Base-by-base conservation (phyloP, 2,113 vertebrate genomes). In the Phyllostomus hastatus region DNA sequence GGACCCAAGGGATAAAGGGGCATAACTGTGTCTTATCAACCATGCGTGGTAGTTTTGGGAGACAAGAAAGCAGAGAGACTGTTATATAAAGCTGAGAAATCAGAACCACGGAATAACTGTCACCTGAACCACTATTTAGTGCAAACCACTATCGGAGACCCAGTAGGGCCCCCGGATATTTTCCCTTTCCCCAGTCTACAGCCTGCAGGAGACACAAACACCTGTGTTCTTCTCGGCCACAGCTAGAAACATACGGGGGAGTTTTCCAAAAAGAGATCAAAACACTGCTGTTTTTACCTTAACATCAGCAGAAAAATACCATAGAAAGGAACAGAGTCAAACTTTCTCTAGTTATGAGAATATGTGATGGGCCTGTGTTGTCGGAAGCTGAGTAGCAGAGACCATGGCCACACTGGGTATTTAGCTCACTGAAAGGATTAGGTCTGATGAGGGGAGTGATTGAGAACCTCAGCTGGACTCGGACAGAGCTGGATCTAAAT, bases 221-320 rank as follows among this genome's bases (percentile, higher is more conserved):
- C 76, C 26, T 95, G 95, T 9, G 3, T 46, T 80, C 72, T 59
- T 93, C 22, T 76, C 17, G 64, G n/a, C 70, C 93, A 67, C 7
- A 88, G 83, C 14, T 50, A 83, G 86, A 73, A 92, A 90, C 94
- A 76, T 4, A 91, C 0, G 26, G 22, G 7, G 28, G 95, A 93
- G 31, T 24, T 52, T 43, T 73, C 86, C 26, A 94, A 89, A 94
- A 66, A 73, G 78, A 87, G 93, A 85, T 28, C 24, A 64, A 78
- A 24, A 48, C 78, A 73, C 50, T 52, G 16, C 16, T 52, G 50
- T 52, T 72, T 94, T 66, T 84, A 67, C 57, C 59, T 88, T 79
- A 64, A 14, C 22, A 66, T 95, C 91, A 80, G 66, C 95, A 96
- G 88, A 90, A 76, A 88, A 95, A 95, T 17, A 19, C 41, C 88